Evolutionary conservation across 2,797 vertebrate species (phyloP), one percentile per base, ranked within the genome.

Genomic region (Rhinella marina): DNA sequence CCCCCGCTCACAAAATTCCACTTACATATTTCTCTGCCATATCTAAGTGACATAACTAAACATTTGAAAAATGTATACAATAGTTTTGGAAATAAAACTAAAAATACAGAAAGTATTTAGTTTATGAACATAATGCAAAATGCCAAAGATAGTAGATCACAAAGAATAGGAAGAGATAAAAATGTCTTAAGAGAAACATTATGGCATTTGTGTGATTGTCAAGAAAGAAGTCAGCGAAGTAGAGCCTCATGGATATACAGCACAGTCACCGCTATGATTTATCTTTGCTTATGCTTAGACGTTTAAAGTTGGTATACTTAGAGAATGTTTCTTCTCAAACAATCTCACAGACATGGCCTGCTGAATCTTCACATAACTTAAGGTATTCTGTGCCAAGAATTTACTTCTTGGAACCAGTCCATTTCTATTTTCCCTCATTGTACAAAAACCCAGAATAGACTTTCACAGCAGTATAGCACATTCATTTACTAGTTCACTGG

Each of bases 271-370:
- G 21, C 16, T 48, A 8, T 77, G 73, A 77, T 77, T 25, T 77
- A n/a, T 54, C 73, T 77, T 25, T 77, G 73, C 48, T 25, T 52
- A 77, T 77, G 32, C 7, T 50, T 77, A 54, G 54, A 25, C 14
- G 50, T 77, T 77, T 75, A 54, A 52, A 25, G 12, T 54, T 77
- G 50, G 50, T 54, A 70, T 83, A 48, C 64, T 52, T 83, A 62
- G 50, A 81, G 84, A 91, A 88, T 91, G 87, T 92, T 91, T 68
- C 81, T 83, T 88, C 91, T 85, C 87, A 82, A 84, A 59, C 88
- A 83, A 90, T 59, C 76, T 48, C 50, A 77, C 73, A 77, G 73
- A 77, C 73, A 77, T 8, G 80, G 7, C 62, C 56, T 81, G 29
- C 56, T 32, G 61, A 81, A 81, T 64, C 61, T 50, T 64, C 61